Evolutionary conservation across 2,797 vertebrate species (phyloP).

Genomic region (Cossypha caffra): DNA sequence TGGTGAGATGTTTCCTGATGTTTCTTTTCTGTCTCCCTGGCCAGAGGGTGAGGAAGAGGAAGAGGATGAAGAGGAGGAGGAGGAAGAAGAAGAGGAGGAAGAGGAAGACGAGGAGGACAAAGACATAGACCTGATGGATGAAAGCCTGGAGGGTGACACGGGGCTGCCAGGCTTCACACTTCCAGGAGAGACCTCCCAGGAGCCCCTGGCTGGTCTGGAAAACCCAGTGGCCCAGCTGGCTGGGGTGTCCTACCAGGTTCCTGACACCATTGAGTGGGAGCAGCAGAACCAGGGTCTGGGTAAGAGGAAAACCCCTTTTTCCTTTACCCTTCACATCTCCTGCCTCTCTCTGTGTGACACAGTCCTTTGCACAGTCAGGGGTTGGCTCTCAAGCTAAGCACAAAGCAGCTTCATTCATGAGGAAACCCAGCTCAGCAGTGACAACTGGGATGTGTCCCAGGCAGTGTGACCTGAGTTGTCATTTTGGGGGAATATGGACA

Average conservation of each 20-base stretch:
- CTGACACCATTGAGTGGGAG: constrained; percentile 84
- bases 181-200: constrained; percentile 75
- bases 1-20: not conserved
- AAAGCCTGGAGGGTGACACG: constrained; percentile 83
- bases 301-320: constrained; percentile 69
- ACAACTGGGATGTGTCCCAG: not conserved
- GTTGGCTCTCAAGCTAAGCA: not conserved
- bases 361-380: fast-evolving
- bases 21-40: constrained; percentile 13
- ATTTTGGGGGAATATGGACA: not conserved
- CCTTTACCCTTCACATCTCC: not conserved
- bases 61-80: constrained; percentile 85
- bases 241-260: constrained; percentile 81
- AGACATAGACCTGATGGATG: constrained; percentile 83
- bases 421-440: not conserved
- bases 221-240: constrained; percentile 74
- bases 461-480: not conserved
- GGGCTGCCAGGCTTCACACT: constrained; percentile 77
- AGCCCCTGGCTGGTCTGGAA: constrained; percentile 78
- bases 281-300: constrained; percentile 93
- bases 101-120: constrained; percentile 84
- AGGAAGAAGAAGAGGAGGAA: constrained; percentile 85
- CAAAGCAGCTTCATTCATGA: not conserved
- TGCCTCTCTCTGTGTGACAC: not conserved
- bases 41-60: constrained; percentile 79